Conservation (phyloP, 1,140 invertebrate genomes). For the Neuroterus valhalla region DNA sequence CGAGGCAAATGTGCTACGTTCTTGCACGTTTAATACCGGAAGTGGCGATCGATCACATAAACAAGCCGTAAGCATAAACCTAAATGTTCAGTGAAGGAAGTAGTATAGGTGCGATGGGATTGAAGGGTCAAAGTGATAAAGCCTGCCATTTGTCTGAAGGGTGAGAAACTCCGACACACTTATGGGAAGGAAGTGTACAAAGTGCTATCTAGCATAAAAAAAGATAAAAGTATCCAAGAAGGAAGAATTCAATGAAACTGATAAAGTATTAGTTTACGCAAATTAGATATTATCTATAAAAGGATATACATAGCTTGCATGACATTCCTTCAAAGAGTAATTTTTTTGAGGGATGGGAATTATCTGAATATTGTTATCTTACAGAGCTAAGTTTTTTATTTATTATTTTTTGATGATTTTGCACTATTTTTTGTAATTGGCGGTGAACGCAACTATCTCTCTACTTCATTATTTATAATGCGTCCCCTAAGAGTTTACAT, state of each 20-base stretch:
- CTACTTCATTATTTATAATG: too few relatives aligned
- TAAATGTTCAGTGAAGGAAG: constrained; percentile 43
- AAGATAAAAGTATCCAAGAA: constrained; percentile 8
- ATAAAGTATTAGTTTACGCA: not conserved
- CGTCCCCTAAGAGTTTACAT: too few relatives aligned
- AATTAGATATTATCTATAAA: too few relatives aligned
- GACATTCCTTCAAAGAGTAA: too few relatives aligned
- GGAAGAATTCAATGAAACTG: not conserved
- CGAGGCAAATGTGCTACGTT: not conserved
- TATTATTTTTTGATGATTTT: too few relatives aligned
- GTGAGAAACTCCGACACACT: constrained; percentile 39
- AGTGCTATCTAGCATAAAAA: constrained; percentile 22
- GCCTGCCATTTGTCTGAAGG: constrained; percentile 49
- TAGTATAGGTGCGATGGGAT: constrained; percentile 51
- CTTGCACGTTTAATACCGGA: constrained; percentile 47
- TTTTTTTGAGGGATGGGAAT: too few relatives aligned
- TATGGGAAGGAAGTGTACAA: constrained; percentile 37
- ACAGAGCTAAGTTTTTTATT: too few relatives aligned
- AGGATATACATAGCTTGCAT: too few relatives aligned
- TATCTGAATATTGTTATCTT: too few relatives aligned
- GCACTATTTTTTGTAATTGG: too few relatives aligned
- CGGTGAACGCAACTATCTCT: too few relatives aligned
- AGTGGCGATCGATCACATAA: constrained; percentile 53
- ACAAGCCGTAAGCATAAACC: constrained; percentile 45
- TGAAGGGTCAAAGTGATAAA: constrained; percentile 55